A percentile compares a stretch with the other conserved stretches of the same genome.
These are phyloP conservation scores for Bos javanicus DNA, from an alignment of 2,113 vertebrate genomes.

Conservation along the genomic window DNA sequence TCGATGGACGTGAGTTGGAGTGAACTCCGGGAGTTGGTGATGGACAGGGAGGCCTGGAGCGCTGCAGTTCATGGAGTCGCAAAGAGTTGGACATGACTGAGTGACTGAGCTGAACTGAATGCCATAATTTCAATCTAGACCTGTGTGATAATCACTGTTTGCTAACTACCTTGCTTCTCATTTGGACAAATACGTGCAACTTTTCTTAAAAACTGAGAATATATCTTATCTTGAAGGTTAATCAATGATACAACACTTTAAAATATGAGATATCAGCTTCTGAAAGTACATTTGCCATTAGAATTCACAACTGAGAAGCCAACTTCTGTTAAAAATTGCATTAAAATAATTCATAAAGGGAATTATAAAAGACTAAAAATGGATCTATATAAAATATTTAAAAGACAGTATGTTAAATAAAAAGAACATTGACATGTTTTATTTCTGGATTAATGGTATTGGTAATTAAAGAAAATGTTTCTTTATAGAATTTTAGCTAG, in stretches of 20 bases:
- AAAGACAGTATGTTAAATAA: not conserved
- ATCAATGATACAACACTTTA: not conserved
- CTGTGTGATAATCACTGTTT: not conserved
- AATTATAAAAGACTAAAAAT: not conserved
- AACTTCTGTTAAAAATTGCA: not conserved
- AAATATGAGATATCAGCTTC: not conserved
- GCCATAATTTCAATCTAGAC: not conserved
- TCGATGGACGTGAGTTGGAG: not conserved
- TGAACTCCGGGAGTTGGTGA: not conserved
- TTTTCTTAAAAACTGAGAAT: not conserved
- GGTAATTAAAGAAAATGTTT: not conserved
- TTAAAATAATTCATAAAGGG: not conserved
- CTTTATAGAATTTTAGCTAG: not conserved
- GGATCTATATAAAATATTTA: not conserved
- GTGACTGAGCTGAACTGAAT: not conserved
- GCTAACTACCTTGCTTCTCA: not conserved
- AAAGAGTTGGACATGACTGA: not conserved
- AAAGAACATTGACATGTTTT: not conserved
- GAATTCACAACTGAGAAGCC: not conserved
- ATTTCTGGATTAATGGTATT: not conserved
- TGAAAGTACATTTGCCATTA: not conserved
- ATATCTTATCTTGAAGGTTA: not conserved
- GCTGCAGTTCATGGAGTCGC: not conserved
- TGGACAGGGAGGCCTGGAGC: not conserved
- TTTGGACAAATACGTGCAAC: not conserved